A percentile compares a stretch with the other conserved stretches of the same genome.
phyloP scores from a whole-genome alignment of 2,113 vertebrate genomes.

The Eurypyga helias region DNA sequence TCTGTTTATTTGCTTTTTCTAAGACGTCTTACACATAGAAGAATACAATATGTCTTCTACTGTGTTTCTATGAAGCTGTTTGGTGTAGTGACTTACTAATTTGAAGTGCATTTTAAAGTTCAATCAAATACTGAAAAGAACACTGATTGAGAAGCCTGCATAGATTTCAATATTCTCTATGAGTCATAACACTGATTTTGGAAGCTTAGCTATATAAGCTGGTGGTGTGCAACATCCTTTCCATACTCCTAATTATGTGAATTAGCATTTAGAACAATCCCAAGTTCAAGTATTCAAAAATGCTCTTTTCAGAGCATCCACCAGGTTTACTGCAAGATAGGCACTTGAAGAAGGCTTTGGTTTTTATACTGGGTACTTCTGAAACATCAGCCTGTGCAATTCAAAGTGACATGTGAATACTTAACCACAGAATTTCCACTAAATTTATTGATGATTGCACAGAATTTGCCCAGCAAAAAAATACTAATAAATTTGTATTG shows the following conservation, averaged over 20 bases:
- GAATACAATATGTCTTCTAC: slow-evolving; percentile 32
- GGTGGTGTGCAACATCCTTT: slow-evolving; percentile 46
- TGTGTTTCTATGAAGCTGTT: slow-evolving; percentile 48
- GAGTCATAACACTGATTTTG: slow-evolving; percentile 66
- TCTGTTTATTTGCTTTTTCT: slow-evolving; percentile 51
- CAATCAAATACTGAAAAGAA: slow-evolving; percentile 58
- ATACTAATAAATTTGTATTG: not conserved
- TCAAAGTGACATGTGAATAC: not conserved
- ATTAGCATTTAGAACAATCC: slow-evolving; percentile 68
- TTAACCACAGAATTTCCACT: not conserved
- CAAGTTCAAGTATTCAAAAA: slow-evolving; percentile 72
- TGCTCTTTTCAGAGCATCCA: slow-evolving; percentile 68
- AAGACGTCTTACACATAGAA: slow-evolving; percentile 27
- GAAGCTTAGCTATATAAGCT: slow-evolving; percentile 49
- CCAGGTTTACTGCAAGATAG: slow-evolving; percentile 72
- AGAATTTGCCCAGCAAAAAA: not conserved
- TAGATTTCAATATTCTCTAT: slow-evolving; percentile 63
- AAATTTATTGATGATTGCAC: not conserved
- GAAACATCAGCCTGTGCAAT: slow-evolving; percentile 32
- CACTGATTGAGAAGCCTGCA: slow-evolving; percentile 59
- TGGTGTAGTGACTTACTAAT: slow-evolving; percentile 49
- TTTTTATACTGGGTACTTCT: slow-evolving; percentile 35
- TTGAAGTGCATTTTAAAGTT: slow-evolving; percentile 55
- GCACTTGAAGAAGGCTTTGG: slow-evolving; percentile 68
- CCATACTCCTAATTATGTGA: slow-evolving; percentile 40